A percentile compares a stretch with the other conserved stretches of the same genome.
phyloP scores from a whole-genome alignment of 2,888 invertebrate species.

The Hyles lineata region DNA sequence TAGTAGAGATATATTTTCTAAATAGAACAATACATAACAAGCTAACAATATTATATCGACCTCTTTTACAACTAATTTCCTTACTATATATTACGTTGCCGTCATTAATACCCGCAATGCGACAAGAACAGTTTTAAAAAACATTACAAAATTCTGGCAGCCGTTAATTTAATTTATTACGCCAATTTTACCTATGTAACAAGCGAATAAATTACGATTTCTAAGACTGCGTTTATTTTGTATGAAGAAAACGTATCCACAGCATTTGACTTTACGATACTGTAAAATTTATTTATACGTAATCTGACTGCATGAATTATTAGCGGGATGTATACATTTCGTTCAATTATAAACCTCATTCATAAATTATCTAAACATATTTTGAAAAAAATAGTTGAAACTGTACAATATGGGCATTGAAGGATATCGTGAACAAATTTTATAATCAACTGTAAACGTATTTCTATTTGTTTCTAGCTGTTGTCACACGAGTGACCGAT shows the following conservation, averaged over 20 bases:
- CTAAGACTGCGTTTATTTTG: constrained; percentile 43
- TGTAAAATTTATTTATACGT: constrained; percentile 53
- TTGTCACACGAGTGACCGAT: constrained; percentile 83
- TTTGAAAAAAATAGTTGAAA: background rate
- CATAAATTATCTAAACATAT: background rate
- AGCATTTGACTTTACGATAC: constrained; percentile 50
- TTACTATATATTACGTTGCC: background rate
- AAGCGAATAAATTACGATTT: constrained; percentile 44
- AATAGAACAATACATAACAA: background rate
- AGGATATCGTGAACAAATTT: constrained; percentile 50
- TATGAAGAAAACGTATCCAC: constrained; percentile 43
- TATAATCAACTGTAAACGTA: constrained; percentile 82
- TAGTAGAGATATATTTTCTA: background rate
- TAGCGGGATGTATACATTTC: background rate
- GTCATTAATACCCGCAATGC: background rate
- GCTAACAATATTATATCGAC: background rate
- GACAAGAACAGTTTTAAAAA: constrained; percentile 3
- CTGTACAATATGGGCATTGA: background rate
- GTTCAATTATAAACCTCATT: background rate
- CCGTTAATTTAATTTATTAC: constrained; percentile 42
- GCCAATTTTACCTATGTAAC: constrained; percentile 39
- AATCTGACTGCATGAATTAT: constrained; percentile 30
- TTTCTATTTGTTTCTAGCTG: constrained; percentile 80
- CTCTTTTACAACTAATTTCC: too few relatives aligned
- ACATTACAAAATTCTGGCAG: constrained; percentile 7